phyloP scores from a whole-genome alignment of 2,888 invertebrate genomes.

The Rhogogaster chlorosoma region DNA sequence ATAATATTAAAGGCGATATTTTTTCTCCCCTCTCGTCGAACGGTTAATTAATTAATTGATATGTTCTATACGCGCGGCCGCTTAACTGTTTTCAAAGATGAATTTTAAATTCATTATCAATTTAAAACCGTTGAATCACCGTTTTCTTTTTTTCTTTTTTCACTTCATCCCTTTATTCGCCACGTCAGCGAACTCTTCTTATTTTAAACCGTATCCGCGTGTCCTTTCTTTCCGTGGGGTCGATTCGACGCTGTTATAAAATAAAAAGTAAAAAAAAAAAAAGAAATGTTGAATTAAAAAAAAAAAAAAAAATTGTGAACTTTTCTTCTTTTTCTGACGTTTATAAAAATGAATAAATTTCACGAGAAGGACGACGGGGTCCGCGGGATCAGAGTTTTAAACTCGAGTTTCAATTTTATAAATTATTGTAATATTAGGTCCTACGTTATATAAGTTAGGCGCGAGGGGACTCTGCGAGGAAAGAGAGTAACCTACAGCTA shows the following conservation, averaged over 20 bases:
- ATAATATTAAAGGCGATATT: not conserved
- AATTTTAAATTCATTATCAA: not conserved
- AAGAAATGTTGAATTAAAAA: not conserved
- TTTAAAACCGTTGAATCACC: not conserved
- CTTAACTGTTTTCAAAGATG: not conserved
- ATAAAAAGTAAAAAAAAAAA: too few species aligned
- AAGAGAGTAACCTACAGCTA: not conserved
- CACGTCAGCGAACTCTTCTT: not conserved
- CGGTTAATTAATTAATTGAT: not conserved
- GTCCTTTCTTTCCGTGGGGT: not conserved
- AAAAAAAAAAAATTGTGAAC: not conserved
- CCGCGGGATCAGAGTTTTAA: not conserved
- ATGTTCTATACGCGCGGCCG: not conserved
- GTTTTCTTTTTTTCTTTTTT: too few species aligned
- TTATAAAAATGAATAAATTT: not conserved
- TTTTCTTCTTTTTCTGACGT: not conserved
- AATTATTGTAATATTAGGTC: slow-evolving; percentile 6
- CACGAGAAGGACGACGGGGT: not conserved
- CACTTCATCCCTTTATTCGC: not conserved
- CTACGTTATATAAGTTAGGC: slow-evolving; percentile 7
- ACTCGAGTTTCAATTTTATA: not conserved
- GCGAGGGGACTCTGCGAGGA: not conserved
- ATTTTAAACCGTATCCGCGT: not conserved
- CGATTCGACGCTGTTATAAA: too few species aligned
- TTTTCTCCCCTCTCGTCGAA: not conserved